A percentile compares a stretch with the other conserved stretches of the same genome.
phyloP scores from a whole-genome alignment of 2,797 vertebrate genomes.

The Cercopithecus petaurista region DNA sequence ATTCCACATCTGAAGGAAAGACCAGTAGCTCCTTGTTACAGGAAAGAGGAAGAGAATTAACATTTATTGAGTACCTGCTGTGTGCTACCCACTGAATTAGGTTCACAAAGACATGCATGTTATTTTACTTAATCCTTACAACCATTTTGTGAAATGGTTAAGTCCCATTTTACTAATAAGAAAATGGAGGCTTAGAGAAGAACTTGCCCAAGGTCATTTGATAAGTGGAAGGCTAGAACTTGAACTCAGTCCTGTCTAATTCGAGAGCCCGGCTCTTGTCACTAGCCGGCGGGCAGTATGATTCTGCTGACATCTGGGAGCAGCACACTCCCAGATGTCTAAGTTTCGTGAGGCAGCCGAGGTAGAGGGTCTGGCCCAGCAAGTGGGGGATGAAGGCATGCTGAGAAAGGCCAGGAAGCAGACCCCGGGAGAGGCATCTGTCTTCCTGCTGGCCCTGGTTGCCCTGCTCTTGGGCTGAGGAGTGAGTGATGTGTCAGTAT shows the following conservation, averaged over 20 bases:
- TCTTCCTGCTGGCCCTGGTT: slow-evolving; percentile 18
- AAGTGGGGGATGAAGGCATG: background rate
- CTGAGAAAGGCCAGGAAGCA: background rate
- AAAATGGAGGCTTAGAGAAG: background rate
- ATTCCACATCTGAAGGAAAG: background rate
- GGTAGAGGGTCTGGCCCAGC: background rate
- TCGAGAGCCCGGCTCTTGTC: background rate
- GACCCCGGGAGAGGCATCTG: background rate
- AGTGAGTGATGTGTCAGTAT: background rate
- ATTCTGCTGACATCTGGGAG: background rate
- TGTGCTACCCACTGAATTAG: background rate
- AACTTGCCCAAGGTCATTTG: background rate
- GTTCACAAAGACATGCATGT: background rate
- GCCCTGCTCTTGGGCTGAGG: background rate
- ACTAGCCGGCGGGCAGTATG: background rate
- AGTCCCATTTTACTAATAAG: slow-evolving; percentile 4
- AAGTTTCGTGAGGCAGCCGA: background rate
- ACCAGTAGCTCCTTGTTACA: background rate
- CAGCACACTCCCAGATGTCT: background rate
- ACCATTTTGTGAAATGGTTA: background rate
- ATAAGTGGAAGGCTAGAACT: background rate
- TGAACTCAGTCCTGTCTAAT: background rate
- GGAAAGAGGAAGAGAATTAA: background rate
- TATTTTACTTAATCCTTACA: background rate
- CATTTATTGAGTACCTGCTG: background rate